Evolutionary conservation across 1,140 invertebrate species (phyloP), one percentile per base, ranked within the genome.

Genomic region (Achatina immaculata): DNA sequence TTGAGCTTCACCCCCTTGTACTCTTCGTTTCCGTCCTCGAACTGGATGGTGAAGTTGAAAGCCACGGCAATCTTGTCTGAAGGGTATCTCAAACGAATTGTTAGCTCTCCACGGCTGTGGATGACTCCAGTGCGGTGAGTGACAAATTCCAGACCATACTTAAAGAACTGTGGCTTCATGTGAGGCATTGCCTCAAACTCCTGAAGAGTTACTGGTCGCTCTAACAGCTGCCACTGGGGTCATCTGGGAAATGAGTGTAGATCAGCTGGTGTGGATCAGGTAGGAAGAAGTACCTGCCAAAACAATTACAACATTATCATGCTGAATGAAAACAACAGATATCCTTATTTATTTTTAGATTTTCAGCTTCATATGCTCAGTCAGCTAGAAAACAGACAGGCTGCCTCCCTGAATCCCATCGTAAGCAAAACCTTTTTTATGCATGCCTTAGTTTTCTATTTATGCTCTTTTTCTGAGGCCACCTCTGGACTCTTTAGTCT

Each of bases 161-260:
- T 91, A 87, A 92, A 92, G 84, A 92, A 92, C 76, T 89, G 89
- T 43, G 90, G 89, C 72, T 92, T 92, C 85, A 92, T 90, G 79
- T 90, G 90, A 1, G 91, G 90, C 82, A 91, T 89, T 75, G 90
- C 87, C 82, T 92, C 91, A 85, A 92, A 92, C 84, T 92, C 90
- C 51, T 88, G 85, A 51, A 90, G 83, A 0, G 83, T 84, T 21
- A 90, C 85, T 11, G 85, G 83, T 34, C 85, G 78, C 45, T 91
- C 88, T 21, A 92, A 80, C 68, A 92, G 84, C 85, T 92, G 91
- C 91, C 91, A 92, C 68, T 90, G 87, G 79, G 28, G 51, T 91
- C 90, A 65, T 91, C 90, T 3, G 91, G 91, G 81, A 89, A 91
- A 82, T 92, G 91, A 16, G 90, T 91, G 83, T 91, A 92, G 68